phyloP scores from a whole-genome alignment of 2,888 invertebrate species.

The Chymomyza amoena region DNA sequence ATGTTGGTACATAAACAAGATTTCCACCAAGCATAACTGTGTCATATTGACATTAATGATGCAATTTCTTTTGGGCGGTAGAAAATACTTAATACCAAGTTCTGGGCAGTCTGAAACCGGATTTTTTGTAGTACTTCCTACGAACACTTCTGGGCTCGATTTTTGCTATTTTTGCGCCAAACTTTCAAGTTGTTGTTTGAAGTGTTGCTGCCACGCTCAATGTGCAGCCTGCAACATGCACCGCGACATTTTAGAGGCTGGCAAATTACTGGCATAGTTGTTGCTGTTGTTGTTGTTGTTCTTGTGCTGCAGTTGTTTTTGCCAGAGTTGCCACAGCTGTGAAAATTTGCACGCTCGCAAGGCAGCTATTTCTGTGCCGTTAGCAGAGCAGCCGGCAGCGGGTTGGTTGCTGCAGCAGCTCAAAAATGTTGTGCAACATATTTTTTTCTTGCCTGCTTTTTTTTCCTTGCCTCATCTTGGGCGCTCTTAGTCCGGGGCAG shows the following conservation, averaged over 20 bases:
- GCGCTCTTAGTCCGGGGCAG: neutral
- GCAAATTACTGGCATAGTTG: slow-evolving; percentile 67
- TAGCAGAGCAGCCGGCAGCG: slow-evolving; percentile 45
- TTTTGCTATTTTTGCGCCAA: neutral
- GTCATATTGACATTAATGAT: slow-evolving; percentile 69
- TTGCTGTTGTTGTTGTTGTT: slow-evolving; percentile 21
- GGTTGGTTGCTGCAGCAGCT: slow-evolving; percentile 1
- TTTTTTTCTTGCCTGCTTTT: slow-evolving; percentile 39
- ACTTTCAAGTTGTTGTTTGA: slow-evolving; percentile 24
- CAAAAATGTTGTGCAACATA: slow-evolving; percentile 60
- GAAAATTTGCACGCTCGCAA: slow-evolving; percentile 69
- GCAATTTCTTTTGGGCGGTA: slow-evolving; percentile 48
- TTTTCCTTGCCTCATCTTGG: too few relatives aligned
- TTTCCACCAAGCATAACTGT: slow-evolving; percentile 37
- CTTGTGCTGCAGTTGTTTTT: slow-evolving; percentile 14
- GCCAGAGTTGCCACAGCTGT: slow-evolving; percentile 47
- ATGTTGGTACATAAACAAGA: too few relatives aligned
- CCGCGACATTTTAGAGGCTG: slow-evolving; percentile 10
- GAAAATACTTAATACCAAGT: neutral
- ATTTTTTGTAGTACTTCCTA: slow-evolving; percentile 46
- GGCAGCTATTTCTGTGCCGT: slow-evolving; percentile 68
- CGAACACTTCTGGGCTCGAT: slow-evolving; percentile 29
- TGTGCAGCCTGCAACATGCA: neutral
- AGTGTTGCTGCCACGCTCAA: slow-evolving; percentile 35
- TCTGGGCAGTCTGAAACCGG: slow-evolving; percentile 40